Evolutionary conservation across 2,888 invertebrate genomes (phyloP).

Genomic region (Cheilosia urbana): DNA sequence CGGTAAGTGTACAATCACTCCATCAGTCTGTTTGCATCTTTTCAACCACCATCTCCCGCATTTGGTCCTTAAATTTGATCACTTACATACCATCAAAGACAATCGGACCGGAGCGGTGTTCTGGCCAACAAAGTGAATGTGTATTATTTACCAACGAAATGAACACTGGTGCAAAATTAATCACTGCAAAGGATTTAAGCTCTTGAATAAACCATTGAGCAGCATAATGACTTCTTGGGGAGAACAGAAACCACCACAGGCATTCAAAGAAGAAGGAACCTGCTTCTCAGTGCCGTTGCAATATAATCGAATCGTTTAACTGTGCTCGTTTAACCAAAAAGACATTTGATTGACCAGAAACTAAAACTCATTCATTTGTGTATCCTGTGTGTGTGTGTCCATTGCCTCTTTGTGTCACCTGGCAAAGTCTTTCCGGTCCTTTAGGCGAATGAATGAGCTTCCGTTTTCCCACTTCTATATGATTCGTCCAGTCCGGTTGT

Average conservation of each 20-base stretch:
- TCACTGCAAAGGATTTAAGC: conserved; percentile 28
- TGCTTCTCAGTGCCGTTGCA: conserved; percentile 12
- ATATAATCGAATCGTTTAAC: conserved; percentile 43
- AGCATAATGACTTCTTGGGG: conserved; percentile 5
- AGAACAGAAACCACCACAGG: neutral
- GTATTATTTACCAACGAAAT: conserved; percentile 28
- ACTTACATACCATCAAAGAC: neutral
- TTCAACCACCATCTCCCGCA: neutral
- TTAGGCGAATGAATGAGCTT: conserved; percentile 46
- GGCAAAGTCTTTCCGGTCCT: conserved; percentile 34
- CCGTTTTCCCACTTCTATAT: conserved; percentile 35
- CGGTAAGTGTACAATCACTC: conserved; percentile 77
- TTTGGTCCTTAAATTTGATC: conserved; percentile 9
- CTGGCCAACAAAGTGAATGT: neutral
- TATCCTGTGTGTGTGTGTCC: neutral
- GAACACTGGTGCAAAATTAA: conserved; percentile 16
- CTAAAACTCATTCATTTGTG: conserved; percentile 35
- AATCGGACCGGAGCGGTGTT: neutral
- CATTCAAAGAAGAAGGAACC: neutral
- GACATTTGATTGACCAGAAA: conserved; percentile 35
- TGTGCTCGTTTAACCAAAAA: conserved; percentile 29
- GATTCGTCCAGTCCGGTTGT: conserved; percentile 1
- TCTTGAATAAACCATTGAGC: conserved; percentile 13
- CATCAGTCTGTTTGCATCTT: neutral
- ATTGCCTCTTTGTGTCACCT: conserved; percentile 32